Conservation (phyloP, 2,888 invertebrate genomes). For the Sclerodermus sp. region DNA sequence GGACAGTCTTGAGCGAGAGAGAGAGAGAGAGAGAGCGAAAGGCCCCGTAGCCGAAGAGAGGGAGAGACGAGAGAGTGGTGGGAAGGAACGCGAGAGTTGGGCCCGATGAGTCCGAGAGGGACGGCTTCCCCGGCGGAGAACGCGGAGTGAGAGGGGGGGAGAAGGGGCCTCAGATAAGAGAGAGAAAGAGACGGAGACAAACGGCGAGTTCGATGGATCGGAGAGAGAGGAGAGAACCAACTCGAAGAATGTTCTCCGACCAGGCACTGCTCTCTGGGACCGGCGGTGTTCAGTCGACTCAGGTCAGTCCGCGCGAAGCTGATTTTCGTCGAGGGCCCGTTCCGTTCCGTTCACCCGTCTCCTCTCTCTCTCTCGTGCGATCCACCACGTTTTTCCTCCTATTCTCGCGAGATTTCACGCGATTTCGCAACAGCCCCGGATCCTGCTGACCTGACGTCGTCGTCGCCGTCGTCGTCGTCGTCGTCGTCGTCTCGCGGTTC, state of each 20-base stretch:
- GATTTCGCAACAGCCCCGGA: neutral
- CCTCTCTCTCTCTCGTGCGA: neutral
- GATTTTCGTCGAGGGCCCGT: slow-evolving; percentile 18
- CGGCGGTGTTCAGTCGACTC: slow-evolving; percentile 51
- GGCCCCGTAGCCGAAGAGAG: slow-evolving; percentile 6
- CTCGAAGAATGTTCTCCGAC: slow-evolving; percentile 44
- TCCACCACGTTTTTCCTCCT: neutral
- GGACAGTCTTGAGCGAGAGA: neutral
- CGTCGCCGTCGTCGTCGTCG: too few relatives aligned
- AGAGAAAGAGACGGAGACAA: slow-evolving; percentile 31
- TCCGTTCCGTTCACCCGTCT: neutral
- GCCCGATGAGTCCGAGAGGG: neutral
- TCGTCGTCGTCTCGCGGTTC: too few relatives aligned
- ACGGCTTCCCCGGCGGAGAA: neutral
- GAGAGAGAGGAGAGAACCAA: slow-evolving; percentile 48
- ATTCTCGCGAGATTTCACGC: neutral
- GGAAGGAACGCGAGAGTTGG: slow-evolving; percentile 10
- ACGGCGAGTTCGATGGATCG: slow-evolving; percentile 49
- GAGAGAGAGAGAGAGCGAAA: slow-evolving; percentile 8
- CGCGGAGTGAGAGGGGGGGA: slow-evolving; percentile 1
- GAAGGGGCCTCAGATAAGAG: slow-evolving; percentile 14
- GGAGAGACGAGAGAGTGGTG: slow-evolving; percentile 8
- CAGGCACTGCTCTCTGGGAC: slow-evolving; percentile 28
- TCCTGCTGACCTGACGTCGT: too few relatives aligned
- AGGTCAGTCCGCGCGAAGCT: slow-evolving; percentile 53